Base-by-base conservation (phyloP, 2,888 invertebrate genomes). In the Andrena praecox region DNA sequence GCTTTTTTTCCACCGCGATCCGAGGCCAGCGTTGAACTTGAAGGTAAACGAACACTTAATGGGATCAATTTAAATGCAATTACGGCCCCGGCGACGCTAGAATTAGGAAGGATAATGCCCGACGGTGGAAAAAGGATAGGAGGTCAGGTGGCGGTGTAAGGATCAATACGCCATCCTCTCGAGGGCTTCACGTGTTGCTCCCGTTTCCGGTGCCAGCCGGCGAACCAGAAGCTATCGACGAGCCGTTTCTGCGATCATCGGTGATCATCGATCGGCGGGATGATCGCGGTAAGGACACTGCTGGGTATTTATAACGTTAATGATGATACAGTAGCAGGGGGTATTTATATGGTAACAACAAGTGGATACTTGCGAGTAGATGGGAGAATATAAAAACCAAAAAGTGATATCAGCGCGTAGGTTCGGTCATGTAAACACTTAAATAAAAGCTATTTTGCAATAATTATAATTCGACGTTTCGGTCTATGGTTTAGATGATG, bases 161-260 rank as follows among this genome's bases (percentile, higher is more conserved):
- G 89, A 91, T 90, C 90, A 91, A 91, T 89, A 90, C 87, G 83
- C 80, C 84, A 87, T 79, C 83, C 80, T 84, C 76, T 77, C 82
- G 80, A 79, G 84, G 85, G 84, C 73, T 79, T 89, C 89, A 89
- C 89, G 87, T 89, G 90, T 90, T 90, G 89, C 89, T 85, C 89
- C 73, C 83, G 84, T 87, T 90, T 89, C 84, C 78, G 80, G 78
- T 82, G 77, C 75, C 80, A 85, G 71, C 79, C 42, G 72, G 50
- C 71, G 76, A 77, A 77, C 77, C 42, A 68, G 54, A 71, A 67
- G 63, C 31, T 69, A 78, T 75, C 74, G 54, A 83, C 66, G 68
- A 27, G 59, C 50, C 29, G 59, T 77, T 62, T 50, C 73, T 2
- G 10, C 29, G 2, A 63, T 70, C 68, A n/a, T 42, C 50, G 12